Conservation (phyloP, 2,888 invertebrate species). For the Eurytoma adleriae region DNA sequence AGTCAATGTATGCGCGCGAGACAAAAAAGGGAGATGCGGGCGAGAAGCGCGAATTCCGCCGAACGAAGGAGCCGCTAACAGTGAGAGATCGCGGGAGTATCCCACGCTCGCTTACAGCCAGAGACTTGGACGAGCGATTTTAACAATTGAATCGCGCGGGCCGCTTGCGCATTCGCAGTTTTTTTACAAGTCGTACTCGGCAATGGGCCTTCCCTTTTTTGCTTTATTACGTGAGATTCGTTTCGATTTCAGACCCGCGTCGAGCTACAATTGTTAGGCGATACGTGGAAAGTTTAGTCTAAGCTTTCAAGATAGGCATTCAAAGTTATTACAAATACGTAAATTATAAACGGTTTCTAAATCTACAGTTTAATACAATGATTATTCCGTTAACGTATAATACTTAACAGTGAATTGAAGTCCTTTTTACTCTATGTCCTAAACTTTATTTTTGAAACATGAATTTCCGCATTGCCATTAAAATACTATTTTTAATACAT, state of each 20-base stretch:
- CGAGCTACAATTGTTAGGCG: conserved; percentile 4
- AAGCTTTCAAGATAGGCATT: not conserved
- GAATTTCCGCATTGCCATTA: too few species aligned
- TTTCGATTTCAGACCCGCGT: conserved; percentile 29
- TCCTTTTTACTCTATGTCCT: too few species aligned
- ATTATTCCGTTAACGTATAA: too few species aligned
- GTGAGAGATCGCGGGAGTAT: conserved; percentile 54
- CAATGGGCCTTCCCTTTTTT: not conserved
- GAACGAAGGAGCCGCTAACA: conserved; percentile 25
- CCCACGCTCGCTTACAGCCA: conserved; percentile 40
- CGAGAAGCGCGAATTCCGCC: conserved; percentile 37
- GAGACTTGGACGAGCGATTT: conserved; percentile 20
- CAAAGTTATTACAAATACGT: not conserved
- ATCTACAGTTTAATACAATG: too few species aligned
- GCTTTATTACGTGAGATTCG: conserved; percentile 33
- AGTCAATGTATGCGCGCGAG: conserved; percentile 1
- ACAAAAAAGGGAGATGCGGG: conserved; percentile 7
- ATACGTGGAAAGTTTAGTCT: not conserved
- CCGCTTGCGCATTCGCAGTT: conserved; percentile 32
- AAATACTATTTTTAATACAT: too few species aligned
- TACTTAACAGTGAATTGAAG: too few species aligned
- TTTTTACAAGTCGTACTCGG: conserved; percentile 36
- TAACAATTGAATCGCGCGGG: conserved; percentile 36
- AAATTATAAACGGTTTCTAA: too few species aligned
- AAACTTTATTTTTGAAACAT: not conserved